phyloP scores from a whole-genome alignment of 2,113 vertebrate genomes.

The Sigmodon hispidus region DNA sequence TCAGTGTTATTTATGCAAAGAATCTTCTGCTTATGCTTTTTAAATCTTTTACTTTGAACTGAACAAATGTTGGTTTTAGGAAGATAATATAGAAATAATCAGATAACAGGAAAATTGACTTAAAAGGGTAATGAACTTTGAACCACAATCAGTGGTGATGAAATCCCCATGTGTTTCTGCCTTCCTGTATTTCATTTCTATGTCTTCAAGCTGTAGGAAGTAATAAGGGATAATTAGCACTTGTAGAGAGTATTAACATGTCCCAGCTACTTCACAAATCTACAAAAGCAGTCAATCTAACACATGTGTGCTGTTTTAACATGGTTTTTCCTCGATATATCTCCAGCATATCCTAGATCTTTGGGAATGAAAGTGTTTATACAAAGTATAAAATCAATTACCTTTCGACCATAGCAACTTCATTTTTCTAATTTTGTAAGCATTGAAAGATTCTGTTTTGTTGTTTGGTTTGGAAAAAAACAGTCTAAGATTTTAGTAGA shows the following conservation, averaged over 20 bases:
- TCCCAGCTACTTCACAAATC: not conserved
- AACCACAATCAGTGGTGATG: not conserved
- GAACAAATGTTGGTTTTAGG: not conserved
- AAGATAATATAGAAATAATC: not conserved
- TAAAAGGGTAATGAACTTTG: not conserved
- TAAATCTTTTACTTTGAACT: conserved; percentile 9
- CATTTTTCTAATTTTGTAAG: not conserved
- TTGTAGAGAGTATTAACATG: not conserved
- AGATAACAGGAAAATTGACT: not conserved
- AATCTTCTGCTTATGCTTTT: not conserved
- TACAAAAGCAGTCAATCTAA: not conserved
- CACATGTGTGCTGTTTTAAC: not conserved
- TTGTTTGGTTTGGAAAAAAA: not conserved
- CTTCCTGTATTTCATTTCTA: not conserved
- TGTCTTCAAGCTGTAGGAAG: not conserved
- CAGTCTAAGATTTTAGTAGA: not conserved
- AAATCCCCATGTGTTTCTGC: not conserved
- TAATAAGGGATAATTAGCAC: conserved; percentile 29
- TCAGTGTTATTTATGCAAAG: not conserved
- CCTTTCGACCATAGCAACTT: not conserved
- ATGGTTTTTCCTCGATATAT: not conserved
- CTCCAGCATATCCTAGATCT: not conserved
- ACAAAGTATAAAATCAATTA: not conserved
- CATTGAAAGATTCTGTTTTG: not conserved
- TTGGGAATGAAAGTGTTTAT: not conserved